phyloP scores from a whole-genome alignment of 2,113 vertebrate species.

The Brevimyrus niger region DNA sequence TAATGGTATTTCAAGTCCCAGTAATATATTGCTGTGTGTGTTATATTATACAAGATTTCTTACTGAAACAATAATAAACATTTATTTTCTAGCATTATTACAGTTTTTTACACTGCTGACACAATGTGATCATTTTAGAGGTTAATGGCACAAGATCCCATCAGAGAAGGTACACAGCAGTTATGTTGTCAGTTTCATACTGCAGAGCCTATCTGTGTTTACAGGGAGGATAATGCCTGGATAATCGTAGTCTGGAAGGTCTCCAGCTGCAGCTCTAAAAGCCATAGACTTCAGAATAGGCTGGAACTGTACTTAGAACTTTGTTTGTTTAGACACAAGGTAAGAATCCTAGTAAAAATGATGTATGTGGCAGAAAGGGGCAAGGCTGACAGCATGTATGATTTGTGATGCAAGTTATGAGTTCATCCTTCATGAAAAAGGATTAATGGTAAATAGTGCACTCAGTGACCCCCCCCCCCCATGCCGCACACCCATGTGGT shows the following conservation, averaged over 20 bases:
- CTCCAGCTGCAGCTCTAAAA: background rate
- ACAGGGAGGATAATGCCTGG: background rate
- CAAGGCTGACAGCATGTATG: background rate
- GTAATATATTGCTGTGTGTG: background rate
- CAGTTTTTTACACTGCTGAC: background rate
- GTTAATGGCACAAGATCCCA: background rate
- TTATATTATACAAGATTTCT: background rate
- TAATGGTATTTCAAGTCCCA: background rate
- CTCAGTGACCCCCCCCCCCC: background rate
- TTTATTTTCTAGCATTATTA: background rate
- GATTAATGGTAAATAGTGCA: background rate
- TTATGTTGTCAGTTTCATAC: background rate
- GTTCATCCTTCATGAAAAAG: background rate
- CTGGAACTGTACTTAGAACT: background rate
- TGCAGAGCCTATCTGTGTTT: background rate
- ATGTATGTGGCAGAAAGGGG: background rate
- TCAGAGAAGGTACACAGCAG: background rate
- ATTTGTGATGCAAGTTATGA: background rate
- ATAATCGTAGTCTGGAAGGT: background rate
- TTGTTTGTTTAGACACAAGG: background rate
- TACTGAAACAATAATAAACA: background rate
- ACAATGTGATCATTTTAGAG: background rate
- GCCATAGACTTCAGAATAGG: background rate
- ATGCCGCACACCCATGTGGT: background rate
- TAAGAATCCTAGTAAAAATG: background rate